Evolutionary conservation across 2,797 vertebrate genomes (phyloP).

Genomic region (Phataginus tricuspis): DNA sequence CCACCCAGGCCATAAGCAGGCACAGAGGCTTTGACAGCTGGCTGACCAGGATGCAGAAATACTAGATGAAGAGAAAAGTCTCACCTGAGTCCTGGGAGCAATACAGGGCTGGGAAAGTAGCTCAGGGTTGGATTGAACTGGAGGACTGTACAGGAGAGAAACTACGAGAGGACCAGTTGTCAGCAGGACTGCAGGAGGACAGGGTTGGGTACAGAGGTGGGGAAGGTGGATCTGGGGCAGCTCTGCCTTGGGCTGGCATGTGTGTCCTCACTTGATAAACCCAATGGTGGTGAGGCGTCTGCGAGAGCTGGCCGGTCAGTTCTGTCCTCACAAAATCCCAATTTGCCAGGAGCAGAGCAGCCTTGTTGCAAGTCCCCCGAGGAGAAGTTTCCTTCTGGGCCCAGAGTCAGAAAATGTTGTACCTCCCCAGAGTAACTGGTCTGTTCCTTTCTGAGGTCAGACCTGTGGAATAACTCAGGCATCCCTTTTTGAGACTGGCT

Average conservation of each 20-base stretch:
- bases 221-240: neutral
- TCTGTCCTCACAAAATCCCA: neutral
- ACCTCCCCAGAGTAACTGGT: neutral
- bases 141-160: neutral
- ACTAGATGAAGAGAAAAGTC: neutral
- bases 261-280: neutral
- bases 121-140: neutral
- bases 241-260: neutral
- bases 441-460: neutral
- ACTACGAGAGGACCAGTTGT: neutral
- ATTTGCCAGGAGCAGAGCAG: too few relatives aligned
- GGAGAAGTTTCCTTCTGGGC: neutral
- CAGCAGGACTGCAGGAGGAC: neutral
- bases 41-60: neutral
- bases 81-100: accelerated
- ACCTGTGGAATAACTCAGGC: neutral
- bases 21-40: neutral
- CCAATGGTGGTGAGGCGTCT: neutral
- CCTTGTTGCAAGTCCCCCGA: neutral
- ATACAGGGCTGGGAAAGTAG: neutral
- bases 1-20: neutral
- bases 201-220: neutral
- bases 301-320: accelerated
- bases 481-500: neutral
- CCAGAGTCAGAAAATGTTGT: neutral